Base-by-base conservation (phyloP, 1,140 invertebrate genomes). In the Sesamia nonagrioides region DNA sequence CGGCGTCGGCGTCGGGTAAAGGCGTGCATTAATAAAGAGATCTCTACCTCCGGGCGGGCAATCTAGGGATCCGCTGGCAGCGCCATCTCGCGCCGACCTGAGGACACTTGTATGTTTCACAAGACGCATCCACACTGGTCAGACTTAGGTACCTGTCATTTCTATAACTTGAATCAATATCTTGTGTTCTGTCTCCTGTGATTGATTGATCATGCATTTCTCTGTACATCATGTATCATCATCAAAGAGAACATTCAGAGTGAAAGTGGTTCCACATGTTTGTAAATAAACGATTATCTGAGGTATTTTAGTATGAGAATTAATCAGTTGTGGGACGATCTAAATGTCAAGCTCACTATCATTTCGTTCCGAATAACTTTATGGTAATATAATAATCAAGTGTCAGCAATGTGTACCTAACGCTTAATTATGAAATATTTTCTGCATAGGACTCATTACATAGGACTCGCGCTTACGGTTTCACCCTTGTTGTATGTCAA, bases 11-110 rank as follows among this genome's bases (percentile, higher is more conserved):
- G 81, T 71, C 40, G 68, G 27, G 68, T n/a, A 50, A 21, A 48
- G 33, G 68, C 71, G 84, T 88, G 82, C 84, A 88, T 90, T 92
- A 91, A 89, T 93, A 88, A 87, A 86, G 84, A 86, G 73, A 72
- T 78, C 71, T 72, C 42, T 21, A 54, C 50, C 37, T 74, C 35
- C 13, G 40, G 21, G 63, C 69, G 50, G 58, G 37, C 50, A 40
- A 60, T 66, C 56, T 73, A 37, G 21, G 56, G 75, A 42, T 45
- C 40, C 58, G 58, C 15, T 77, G 33, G 33, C 60, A 42, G 27
- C 71, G 54, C 35, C 71, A 73, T 58, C 35, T 42, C 33, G 27
- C 54, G 50, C 27, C 54, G 13, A 54, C 60, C 37, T 37, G n/a
- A 71, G 27, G 48, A 68, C 54, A 21, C 69, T 42, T 63, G 74